These are phyloP conservation scores for Trissolcus japonicus DNA, from an alignment of 2,888 invertebrate genomes.

Conservation along the genomic window DNA sequence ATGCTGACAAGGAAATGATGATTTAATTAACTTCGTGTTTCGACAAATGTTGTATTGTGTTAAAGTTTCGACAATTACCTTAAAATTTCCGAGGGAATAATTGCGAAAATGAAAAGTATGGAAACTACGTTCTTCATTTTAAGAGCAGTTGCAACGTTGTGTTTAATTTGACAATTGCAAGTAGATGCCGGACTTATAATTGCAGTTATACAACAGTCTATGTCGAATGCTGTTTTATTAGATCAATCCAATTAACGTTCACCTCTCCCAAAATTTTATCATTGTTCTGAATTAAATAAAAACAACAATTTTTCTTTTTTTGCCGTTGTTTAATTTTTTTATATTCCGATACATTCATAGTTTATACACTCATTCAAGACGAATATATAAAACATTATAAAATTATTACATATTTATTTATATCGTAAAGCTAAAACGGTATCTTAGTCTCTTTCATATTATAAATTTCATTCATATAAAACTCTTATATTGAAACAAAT, in stretches of 20 bases:
- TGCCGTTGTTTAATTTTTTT: too few species aligned
- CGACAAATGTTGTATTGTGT: not conserved
- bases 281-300: too few species aligned
- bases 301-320: too few species aligned
- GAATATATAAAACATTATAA: too few species aligned
- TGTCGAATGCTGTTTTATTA: too few species aligned
- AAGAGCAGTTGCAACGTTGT: not conserved
- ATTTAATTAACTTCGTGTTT: not conserved
- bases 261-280: too few species aligned
- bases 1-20: not conserved
- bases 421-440: not conserved
- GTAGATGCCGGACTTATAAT: not conserved
- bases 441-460: not conserved
- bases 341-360: too few species aligned
- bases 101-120: not conserved
- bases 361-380: too few species aligned
- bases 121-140: slow-evolving; percentile 2
- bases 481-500: not conserved
- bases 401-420: too few species aligned
- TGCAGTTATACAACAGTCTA: too few species aligned
- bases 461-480: not conserved
- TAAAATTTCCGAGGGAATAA: not conserved
- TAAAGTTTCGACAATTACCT: not conserved
- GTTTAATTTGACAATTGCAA: not conserved
- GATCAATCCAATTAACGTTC: too few species aligned